Base-by-base conservation (phyloP, 1,140 invertebrate species). In the Solen grandis region DNA sequence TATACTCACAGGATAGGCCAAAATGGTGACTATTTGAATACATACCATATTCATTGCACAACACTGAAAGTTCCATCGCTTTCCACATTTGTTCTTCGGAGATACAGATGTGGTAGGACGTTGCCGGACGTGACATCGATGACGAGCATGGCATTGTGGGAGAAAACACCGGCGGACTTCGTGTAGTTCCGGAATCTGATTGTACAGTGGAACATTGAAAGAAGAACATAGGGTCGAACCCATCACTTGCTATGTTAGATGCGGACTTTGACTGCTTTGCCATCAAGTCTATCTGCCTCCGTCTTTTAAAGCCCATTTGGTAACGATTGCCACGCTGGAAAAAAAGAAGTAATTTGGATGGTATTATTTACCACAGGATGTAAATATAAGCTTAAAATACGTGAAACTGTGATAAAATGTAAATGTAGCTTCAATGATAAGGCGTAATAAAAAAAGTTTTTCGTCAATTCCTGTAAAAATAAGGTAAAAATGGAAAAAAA, bases 1-100 rank as follows among this genome's bases (percentile, higher is more conserved):
- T n/a, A n/a, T n/a, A n/a, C n/a, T n/a, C n/a, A n/a, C n/a, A n/a
- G n/a, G n/a, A n/a, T n/a, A n/a, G n/a, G n/a, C n/a, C n/a, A n/a
- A n/a, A n/a, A n/a, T n/a, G n/a, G n/a, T n/a, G n/a, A n/a, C n/a
- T n/a, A n/a, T 60, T 5, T 3, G 29, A 60, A 60, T 60, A 60
- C 29, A n/a, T 80, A 86, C 85, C 85, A 46, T 83, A 86, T 62
- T 86, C 82, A 8, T 50, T 55, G 35, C 81, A 78, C 0, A 86
- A 54, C 8, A 86, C 70, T 8, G 81, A 57, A 14, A 81, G 50
- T 54, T 86, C 85, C 62, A 86, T 65, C 0, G 85, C 82, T 60
- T 73, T 81, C 62, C 74, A 63, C 38, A 82, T 73, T 33, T 86
- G 82, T 46, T 84, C 85, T 41, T 84, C 73, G 14, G 77, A 55